A percentile compares a stretch with the other conserved stretches of the same genome.
Conservation (phyloP, 2,797 vertebrate species). For the Pangasius macronema region DNA sequence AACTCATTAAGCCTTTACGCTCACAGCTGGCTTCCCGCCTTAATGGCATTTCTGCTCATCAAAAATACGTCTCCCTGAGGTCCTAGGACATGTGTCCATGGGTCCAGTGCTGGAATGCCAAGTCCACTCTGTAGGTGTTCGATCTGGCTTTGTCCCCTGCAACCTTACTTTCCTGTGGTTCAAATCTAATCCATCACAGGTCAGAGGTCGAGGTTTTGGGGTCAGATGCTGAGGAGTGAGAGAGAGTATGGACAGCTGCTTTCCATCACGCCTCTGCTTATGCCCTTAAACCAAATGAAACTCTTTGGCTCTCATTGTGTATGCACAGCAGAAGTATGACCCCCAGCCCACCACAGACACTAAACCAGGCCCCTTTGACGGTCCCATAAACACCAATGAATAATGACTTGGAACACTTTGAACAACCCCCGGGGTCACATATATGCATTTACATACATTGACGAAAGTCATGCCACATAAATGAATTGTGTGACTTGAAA, state of each 20-base stretch:
- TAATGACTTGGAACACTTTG: constrained; percentile 32
- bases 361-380: constrained; percentile 23
- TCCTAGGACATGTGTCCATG: constrained; percentile 73
- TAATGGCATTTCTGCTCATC: constrained; percentile 55
- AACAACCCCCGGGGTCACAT: background rate
- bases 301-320: constrained; percentile 37
- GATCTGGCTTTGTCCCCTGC: constrained; percentile 58
- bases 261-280: constrained; percentile 61
- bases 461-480: background rate
- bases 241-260: constrained; percentile 61
- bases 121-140: constrained; percentile 72
- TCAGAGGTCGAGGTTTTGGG: constrained; percentile 61
- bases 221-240: constrained; percentile 53
- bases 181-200: constrained; percentile 45
- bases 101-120: constrained; percentile 76
- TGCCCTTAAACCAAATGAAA: constrained; percentile 52
- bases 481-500: background rate
- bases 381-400: constrained; percentile 37
- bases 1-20: constrained; percentile 70
- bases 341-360: constrained; percentile 39
- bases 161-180: constrained; percentile 51
- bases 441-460: background rate
- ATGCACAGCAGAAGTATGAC: constrained; percentile 41
- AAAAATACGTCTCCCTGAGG: constrained; percentile 66
- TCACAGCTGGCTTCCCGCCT: constrained; percentile 69